These are phyloP conservation scores for Perizoma flavofasciatum DNA, from an alignment of 2,888 invertebrate genomes.

Conservation along the genomic window DNA sequence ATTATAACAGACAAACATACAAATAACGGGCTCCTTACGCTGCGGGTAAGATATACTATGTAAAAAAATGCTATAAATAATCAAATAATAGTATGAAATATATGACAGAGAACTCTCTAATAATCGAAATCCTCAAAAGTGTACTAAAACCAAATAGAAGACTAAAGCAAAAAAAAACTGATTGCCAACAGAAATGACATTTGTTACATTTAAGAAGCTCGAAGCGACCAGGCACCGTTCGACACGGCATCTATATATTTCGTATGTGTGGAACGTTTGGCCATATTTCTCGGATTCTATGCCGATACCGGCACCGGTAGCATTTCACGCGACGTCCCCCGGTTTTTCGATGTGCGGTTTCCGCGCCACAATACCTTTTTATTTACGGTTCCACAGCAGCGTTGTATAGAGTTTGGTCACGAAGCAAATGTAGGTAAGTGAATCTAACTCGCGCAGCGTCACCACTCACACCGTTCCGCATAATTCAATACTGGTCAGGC, in stretches of 20 bases:
- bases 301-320: constrained; percentile 64
- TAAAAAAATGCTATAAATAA: too few relatives aligned
- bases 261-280: constrained; percentile 63
- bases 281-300: constrained; percentile 73
- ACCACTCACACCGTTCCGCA: constrained; percentile 45
- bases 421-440: constrained; percentile 61
- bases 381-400: constrained; percentile 68
- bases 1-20: too few relatives aligned
- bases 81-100: too few relatives aligned
- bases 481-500: constrained; percentile 53
- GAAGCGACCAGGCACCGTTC: constrained; percentile 49
- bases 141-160: too few relatives aligned
- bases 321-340: constrained; percentile 75
- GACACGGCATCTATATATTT: constrained; percentile 67
- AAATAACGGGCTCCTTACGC: too few relatives aligned
- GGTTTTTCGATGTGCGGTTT: constrained; percentile 76
- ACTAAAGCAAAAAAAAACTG: constrained; percentile 15
- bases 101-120: too few relatives aligned
- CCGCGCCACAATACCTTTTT: constrained; percentile 71
- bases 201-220: constrained; percentile 21
- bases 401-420: constrained; percentile 63
- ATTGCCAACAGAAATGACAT: constrained; percentile 25
- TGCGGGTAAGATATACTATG: too few relatives aligned
- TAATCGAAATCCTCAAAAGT: too few relatives aligned
- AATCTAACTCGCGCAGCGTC: constrained; percentile 56